Conservation (phyloP, 92 coral and sea anemone genomes). For the Micromussa lordhowensis region DNA sequence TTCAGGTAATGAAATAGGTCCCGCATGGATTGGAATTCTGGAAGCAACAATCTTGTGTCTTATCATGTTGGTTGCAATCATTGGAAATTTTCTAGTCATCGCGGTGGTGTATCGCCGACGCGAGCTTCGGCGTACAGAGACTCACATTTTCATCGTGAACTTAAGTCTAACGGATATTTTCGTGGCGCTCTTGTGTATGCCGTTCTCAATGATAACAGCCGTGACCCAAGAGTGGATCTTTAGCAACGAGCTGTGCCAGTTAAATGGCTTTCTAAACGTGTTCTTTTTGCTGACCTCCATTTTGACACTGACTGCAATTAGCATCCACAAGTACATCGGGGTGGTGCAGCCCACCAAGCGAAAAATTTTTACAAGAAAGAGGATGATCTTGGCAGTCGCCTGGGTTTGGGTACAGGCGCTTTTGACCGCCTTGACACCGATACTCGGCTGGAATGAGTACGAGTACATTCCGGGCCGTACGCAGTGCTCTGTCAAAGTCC, state of each 20-base stretch:
- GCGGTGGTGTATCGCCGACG: constrained; percentile 70
- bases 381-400: constrained; percentile 39
- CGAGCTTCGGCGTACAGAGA: constrained; percentile 62
- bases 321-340: constrained; percentile 66
- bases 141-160: constrained; percentile 65
- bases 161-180: constrained; percentile 69
- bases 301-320: constrained; percentile 71
- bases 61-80: constrained; percentile 53
- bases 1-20: not conserved
- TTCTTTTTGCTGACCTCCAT: constrained; percentile 66
- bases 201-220: constrained; percentile 65
- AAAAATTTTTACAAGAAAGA: constrained; percentile 53
- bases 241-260: constrained; percentile 48
- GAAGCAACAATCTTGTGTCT: constrained; percentile 46
- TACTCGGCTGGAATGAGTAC: constrained; percentile 69
- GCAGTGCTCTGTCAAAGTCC: constrained; percentile 71
- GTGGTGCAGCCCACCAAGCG: constrained; percentile 48
- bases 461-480: constrained; percentile 68
- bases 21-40: constrained; percentile 53
- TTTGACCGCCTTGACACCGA: constrained; percentile 62
- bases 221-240: constrained; percentile 56
- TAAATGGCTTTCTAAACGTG: constrained; percentile 68
- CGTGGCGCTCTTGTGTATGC: constrained; percentile 70
- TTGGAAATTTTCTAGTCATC: constrained; percentile 62
- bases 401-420: constrained; percentile 71